A percentile compares a stretch with the other conserved stretches of the same genome.
Conservation (phyloP, 2,113 vertebrate species). For the Porphyrio hochstetteri region DNA sequence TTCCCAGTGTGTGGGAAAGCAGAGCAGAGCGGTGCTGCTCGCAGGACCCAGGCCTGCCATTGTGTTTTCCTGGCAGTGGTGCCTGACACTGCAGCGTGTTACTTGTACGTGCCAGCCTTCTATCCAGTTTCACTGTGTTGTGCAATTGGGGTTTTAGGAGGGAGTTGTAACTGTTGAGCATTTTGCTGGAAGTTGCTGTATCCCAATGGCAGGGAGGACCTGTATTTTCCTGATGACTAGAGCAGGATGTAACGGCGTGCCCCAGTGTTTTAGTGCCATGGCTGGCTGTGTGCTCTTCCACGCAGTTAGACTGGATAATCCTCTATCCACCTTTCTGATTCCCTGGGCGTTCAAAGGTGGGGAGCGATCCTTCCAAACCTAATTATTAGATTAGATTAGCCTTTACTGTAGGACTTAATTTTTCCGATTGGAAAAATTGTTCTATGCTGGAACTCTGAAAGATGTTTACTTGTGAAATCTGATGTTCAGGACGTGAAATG, state of each 20-base stretch:
- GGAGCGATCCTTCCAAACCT: background rate
- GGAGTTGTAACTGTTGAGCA: background rate
- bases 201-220: background rate
- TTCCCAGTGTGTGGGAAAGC: slow-evolving; percentile 36
- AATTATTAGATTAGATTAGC: background rate
- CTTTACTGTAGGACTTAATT: background rate
- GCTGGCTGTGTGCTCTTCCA: background rate
- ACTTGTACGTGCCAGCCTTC: slow-evolving; percentile 7
- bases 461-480: background rate
- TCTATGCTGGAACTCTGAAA: background rate
- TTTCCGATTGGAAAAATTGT: background rate
- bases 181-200: background rate
- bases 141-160: slow-evolving; percentile 38
- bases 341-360: background rate
- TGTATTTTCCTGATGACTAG: background rate
- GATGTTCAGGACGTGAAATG: background rate
- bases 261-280: background rate
- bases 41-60: slow-evolving; percentile 38
- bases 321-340: background rate
- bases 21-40: background rate
- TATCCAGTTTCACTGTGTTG: slow-evolving; percentile 30
- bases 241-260: background rate
- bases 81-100: background rate
- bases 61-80: slow-evolving; percentile 10
- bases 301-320: background rate